Percentiles rank a stretch among this genome's conserved stretches.
Evolutionary conservation across 2,113 vertebrate species (phyloP).

Genomic region (Rhinolophus ferrumequinum): DNA sequence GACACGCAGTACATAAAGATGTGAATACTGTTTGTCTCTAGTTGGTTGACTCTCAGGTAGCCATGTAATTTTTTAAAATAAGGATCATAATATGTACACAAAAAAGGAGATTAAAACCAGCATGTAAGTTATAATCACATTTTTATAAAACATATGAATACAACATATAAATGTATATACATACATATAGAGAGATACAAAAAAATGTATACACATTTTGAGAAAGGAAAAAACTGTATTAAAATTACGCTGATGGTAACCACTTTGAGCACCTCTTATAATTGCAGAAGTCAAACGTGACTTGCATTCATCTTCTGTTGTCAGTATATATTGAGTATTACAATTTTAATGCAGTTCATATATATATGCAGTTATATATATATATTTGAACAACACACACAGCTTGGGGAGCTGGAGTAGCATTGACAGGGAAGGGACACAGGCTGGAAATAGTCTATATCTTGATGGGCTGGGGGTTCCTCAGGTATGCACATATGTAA

Average conservation of each 20-base stretch:
- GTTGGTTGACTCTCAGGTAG: neutral
- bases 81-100: neutral
- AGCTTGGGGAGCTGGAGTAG: neutral
- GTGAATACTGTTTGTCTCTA: neutral
- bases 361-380: neutral
- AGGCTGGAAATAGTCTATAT: neutral
- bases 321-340: no score
- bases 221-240: no score
- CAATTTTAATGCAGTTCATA: no score
- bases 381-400: neutral
- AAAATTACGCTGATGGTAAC: no score
- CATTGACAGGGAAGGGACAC: neutral
- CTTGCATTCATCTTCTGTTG: no score
- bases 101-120: neutral
- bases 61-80: neutral
- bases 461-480: neutral
- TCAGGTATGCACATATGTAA: neutral
- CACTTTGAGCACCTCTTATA: no score
- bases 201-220: no score
- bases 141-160: neutral
- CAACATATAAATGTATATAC: neutral
- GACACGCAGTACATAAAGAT: neutral
- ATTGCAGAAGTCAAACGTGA: no score
- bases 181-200: neutral
- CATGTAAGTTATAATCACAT: neutral